phyloP scores from a whole-genome alignment of 2,888 invertebrate genomes.

The Mesorhabditis belari region DNA sequence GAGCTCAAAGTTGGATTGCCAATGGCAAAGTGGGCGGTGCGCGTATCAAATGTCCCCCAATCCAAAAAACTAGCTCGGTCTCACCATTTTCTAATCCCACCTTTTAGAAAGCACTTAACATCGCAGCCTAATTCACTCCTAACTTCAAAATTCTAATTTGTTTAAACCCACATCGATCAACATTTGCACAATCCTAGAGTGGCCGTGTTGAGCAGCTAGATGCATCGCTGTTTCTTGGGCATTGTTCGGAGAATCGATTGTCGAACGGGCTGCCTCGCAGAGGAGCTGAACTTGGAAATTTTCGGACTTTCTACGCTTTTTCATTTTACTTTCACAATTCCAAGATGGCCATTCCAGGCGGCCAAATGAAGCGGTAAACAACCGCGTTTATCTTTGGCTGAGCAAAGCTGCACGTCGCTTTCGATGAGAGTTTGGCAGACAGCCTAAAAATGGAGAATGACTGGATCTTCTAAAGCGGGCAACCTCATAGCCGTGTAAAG shows the following conservation, averaged over 20 bases:
- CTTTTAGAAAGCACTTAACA: no score
- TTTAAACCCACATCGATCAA: slow-evolving; percentile 63
- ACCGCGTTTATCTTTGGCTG: slow-evolving; percentile 28
- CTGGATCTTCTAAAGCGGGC: no score
- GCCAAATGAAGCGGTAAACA: slow-evolving; percentile 49
- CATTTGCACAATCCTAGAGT: slow-evolving; percentile 64
- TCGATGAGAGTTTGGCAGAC: slow-evolving; percentile 25
- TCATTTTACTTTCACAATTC: slow-evolving; percentile 29
- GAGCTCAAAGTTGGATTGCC: no score
- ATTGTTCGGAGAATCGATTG: slow-evolving; percentile 11
- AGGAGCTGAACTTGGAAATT: slow-evolving; percentile 16
- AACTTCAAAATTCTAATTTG: no score
- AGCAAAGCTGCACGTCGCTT: slow-evolving; percentile 27
- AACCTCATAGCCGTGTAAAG: slow-evolving; percentile 67
- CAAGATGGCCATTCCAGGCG: slow-evolving; percentile 42
- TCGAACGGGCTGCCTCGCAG: slow-evolving; percentile 13
- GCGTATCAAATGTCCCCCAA: no score
- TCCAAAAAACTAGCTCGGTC: no score
- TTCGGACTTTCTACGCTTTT: background rate
- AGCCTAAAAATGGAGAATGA: background rate
- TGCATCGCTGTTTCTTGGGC: slow-evolving; percentile 64
- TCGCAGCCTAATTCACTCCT: no score
- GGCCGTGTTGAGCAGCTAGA: slow-evolving; percentile 70
- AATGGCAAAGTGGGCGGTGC: no score
- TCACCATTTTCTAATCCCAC: no score